Evolutionary conservation across 2,888 invertebrate genomes (phyloP).

Genomic region (Ethmia dodecea): DNA sequence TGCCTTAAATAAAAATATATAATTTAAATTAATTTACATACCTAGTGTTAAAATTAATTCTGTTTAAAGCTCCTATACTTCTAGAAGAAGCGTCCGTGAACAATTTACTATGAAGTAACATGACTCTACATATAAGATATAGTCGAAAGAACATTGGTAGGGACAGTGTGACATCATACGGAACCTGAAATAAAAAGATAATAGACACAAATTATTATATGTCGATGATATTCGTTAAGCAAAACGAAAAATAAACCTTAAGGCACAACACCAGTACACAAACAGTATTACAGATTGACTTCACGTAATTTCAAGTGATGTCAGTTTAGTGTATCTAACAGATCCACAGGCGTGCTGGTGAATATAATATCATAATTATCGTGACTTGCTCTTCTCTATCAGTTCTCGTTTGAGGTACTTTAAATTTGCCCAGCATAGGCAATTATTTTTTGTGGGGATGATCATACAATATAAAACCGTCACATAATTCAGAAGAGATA

Average conservation of each 20-base stretch:
- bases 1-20: background rate
- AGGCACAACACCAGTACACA: conserved; percentile 21
- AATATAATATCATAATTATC: too few species aligned
- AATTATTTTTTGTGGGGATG: too few species aligned
- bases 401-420: too few species aligned
- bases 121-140: conserved; percentile 99
- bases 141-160: conserved; percentile 99
- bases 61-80: conserved; percentile 97
- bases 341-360: too few species aligned
- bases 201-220: background rate
- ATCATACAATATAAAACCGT: too few species aligned
- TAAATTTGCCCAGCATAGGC: too few species aligned
- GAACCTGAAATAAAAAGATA: conserved; percentile 77
- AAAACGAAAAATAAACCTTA: conserved; percentile 13
- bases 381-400: too few species aligned
- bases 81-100: conserved; percentile 99
- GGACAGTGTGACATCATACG: conserved; percentile 97
- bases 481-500: too few species aligned
- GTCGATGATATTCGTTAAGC: background rate
- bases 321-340: too few species aligned
- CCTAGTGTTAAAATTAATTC: conserved; percentile 98
- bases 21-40: conserved; percentile 62
- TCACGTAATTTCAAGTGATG: conserved; percentile 37
- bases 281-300: conserved; percentile 3
- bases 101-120: conserved; percentile 99